Percentiles rank a stretch among this genome's conserved stretches.
These are phyloP conservation scores for Psettodes erumei DNA, from an alignment of 2,113 vertebrate species.

Conservation along the genomic window DNA sequence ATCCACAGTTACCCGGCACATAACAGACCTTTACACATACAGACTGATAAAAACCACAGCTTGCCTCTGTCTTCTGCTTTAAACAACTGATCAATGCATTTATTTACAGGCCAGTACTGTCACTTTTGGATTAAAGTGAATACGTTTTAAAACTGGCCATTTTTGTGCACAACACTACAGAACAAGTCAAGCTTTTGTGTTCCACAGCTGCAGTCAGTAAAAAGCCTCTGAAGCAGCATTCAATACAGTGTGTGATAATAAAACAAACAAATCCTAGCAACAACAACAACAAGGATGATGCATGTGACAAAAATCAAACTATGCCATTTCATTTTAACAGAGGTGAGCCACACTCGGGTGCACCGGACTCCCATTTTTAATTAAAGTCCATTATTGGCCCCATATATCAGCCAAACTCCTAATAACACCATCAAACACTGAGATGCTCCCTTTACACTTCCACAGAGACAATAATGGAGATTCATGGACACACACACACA, in stretches of 20 bases:
- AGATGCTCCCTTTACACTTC: conserved; percentile 14
- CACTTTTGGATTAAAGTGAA: background rate
- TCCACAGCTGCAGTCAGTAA: background rate
- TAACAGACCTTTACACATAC: conserved; percentile 23
- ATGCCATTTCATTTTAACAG: conserved; percentile 29
- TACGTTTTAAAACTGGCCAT: background rate
- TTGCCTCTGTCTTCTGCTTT: background rate
- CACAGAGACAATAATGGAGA: conserved; percentile 42
- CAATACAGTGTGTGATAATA: background rate
- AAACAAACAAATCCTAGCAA: conserved; percentile 26
- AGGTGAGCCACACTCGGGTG: conserved; percentile 32
- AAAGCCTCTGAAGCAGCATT: conserved; percentile 16
- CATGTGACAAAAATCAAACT: conserved; percentile 28
- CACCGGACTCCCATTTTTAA: conserved; percentile 38
- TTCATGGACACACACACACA: conserved; percentile 27
- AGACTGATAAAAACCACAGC: conserved; percentile 28
- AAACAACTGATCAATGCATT: background rate
- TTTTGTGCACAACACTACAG: background rate
- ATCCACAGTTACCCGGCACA: conserved; percentile 20
- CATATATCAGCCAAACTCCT: conserved; percentile 41
- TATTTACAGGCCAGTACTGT: background rate
- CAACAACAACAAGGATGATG: conserved; percentile 20
- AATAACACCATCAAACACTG: conserved; percentile 54
- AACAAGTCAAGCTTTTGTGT: conserved; percentile 16
- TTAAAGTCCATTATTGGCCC: conserved; percentile 45